These are phyloP conservation scores for Ictidomys tridecemlineatus DNA, from an alignment of 2,113 vertebrate genomes.

Conservation along the genomic window DNA sequence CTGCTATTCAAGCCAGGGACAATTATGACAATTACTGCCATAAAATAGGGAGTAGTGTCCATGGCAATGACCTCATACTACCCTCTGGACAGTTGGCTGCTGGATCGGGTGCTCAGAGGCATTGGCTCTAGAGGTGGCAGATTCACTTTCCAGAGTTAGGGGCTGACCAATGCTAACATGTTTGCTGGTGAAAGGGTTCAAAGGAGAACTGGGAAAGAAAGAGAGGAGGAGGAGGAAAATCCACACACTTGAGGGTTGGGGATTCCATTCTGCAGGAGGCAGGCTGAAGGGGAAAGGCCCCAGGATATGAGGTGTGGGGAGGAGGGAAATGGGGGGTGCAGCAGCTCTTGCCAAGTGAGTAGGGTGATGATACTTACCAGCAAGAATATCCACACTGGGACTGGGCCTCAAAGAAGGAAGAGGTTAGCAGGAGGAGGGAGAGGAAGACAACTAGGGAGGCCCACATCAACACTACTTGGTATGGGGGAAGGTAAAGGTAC, in stretches of 20 bases:
- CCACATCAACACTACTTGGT: neutral
- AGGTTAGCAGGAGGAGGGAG: neutral
- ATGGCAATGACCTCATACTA: neutral
- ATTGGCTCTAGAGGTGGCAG: neutral
- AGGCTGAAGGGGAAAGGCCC: neutral
- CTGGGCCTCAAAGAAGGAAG: neutral
- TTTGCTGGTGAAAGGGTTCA: too few relatives aligned
- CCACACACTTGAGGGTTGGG: too few relatives aligned
- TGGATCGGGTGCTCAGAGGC: neutral
- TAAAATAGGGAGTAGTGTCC: neutral
- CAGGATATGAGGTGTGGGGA: neutral
- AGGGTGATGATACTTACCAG: neutral
- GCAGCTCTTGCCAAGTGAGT: neutral
- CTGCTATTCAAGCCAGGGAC: too few relatives aligned
- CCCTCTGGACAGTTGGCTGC: too few relatives aligned
- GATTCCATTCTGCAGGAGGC: neutral
- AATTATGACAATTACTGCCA: too few relatives aligned
- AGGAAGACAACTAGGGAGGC: neutral
- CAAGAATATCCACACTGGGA: neutral
- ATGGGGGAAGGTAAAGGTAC: neutral
- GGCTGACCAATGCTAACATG: neutral
- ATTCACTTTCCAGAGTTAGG: too few relatives aligned
- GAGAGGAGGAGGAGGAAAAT: neutral
- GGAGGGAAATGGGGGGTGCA: neutral
- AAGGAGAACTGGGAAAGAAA: neutral